Base-by-base conservation (phyloP, 2,888 invertebrate species). In the Allacma fusca region DNA sequence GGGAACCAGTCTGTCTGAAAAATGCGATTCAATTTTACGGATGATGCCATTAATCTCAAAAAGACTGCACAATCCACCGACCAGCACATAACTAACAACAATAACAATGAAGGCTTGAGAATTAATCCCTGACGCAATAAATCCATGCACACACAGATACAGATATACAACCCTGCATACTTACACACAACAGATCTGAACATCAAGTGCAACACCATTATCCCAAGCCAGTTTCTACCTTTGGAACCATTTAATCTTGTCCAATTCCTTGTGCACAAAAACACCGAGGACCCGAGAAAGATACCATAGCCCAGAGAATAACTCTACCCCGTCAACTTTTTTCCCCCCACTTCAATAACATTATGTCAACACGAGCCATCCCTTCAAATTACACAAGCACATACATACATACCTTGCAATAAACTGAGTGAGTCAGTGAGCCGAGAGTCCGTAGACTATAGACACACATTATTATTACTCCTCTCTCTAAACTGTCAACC, bases 11-110 rank as follows among this genome's bases (percentile, higher is more conserved):
- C 50, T 50, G 26, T 24, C 62, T 62, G 62, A 62, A 26, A 62
- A 62, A 62, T 62, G 62, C 62, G 62, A 62, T 62, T 62, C 62
- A 62, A 62, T 62, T 62, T 62, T 62, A 62, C 23, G 62, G 62
- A 24, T 62, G 62, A 62, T 62, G 62, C 62, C 62, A 62, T 62
- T 62, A 62, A 62, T 62, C 62, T 62, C 21, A 23, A 5, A 24
- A 62, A 23, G 23, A 62, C 62, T 62, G 7, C n/a, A 26, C 62
- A 24, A 23, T 62, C 62, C 24, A 2, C 62, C 26, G 23, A 62
- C 24, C 62, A 62, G 24, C 62, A 24, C 62, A 62, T 62, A 62
- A 62, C 26, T 62, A 62, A 62, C 62, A 62, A 62, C 26, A 62
- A 62, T 26, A 62, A 62, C 26, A 62, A 62, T 62, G 24, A 62